These are phyloP conservation scores for Ormia ochracea DNA, from an alignment of 2,888 invertebrate genomes.

Conservation along the genomic window DNA sequence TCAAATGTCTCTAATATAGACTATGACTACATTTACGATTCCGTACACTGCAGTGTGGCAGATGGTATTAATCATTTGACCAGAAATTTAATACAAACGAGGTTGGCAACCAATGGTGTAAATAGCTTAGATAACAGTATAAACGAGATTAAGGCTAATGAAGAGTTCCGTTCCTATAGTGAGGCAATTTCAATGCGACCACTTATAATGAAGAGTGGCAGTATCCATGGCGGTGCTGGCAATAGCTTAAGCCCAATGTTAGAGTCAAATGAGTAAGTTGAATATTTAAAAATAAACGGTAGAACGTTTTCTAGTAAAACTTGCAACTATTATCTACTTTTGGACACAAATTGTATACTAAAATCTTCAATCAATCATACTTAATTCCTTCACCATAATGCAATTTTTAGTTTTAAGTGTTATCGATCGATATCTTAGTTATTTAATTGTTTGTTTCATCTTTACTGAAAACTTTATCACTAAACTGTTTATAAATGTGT, in stretches of 20 bases:
- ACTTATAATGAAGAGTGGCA: constrained; percentile 71
- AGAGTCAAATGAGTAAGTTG: constrained; percentile 73
- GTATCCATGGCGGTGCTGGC: constrained; percentile 62
- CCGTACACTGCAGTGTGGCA: constrained; percentile 72
- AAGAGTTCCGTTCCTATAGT: constrained; percentile 72
- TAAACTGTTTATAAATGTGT: too few species aligned
- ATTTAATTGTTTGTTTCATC: too few species aligned
- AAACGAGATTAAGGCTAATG: constrained; percentile 62
- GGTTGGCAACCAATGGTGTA: constrained; percentile 67
- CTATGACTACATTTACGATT: constrained; percentile 69
- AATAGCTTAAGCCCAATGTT: constrained; percentile 62
- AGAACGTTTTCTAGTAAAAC: too few species aligned
- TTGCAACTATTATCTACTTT: too few species aligned
- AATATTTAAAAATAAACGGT: too few species aligned
- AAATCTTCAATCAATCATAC: too few species aligned
- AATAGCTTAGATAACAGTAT: constrained; percentile 62
- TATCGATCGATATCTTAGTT: too few species aligned
- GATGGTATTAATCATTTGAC: constrained; percentile 76
- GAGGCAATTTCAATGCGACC: constrained; percentile 86
- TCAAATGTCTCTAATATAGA: constrained; percentile 39
- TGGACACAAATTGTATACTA: too few species aligned
- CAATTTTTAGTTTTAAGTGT: too few species aligned
- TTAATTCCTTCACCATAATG: too few species aligned
- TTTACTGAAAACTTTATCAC: too few species aligned
- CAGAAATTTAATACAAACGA: constrained; percentile 74